Evolutionary conservation across 2,888 invertebrate species (phyloP).

Genomic region (Antheraea yamamai): DNA sequence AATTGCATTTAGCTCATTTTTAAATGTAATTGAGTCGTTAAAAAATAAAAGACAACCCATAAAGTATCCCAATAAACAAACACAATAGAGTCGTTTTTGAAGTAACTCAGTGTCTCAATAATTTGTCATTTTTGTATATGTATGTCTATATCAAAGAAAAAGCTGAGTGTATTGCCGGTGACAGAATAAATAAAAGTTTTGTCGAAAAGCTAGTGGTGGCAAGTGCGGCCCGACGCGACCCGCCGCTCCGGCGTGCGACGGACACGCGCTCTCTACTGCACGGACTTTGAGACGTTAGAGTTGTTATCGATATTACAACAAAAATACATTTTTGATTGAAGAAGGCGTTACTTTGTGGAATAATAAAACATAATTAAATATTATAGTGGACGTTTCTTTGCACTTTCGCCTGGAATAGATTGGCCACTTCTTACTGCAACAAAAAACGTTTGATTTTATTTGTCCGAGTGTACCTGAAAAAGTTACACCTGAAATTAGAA

Average conservation of each 20-base stretch:
- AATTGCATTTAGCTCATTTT: no score
- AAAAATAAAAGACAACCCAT: no score
- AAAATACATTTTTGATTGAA: constrained; percentile 16
- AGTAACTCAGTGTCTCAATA: neutral
- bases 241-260: constrained; percentile 42
- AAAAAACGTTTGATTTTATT: no score
- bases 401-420: no score
- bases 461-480: no score
- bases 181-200: constrained; percentile 79
- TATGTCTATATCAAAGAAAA: constrained; percentile 38
- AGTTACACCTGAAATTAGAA: no score
- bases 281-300: constrained; percentile 39
- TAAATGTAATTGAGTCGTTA: no score
- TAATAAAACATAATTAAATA: no score
- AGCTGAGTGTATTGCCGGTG: constrained; percentile 53
- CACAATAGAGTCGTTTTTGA: neutral
- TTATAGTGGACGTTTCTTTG: no score
- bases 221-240: constrained; percentile 51
- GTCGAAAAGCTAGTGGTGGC: constrained; percentile 68
- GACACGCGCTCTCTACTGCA: constrained; percentile 54
- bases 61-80: neutral
- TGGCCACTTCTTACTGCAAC: no score
- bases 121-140: neutral
- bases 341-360: no score
- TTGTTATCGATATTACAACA: constrained; percentile 28